Base-by-base conservation (phyloP, 2,888 invertebrate species). In the Drosophila affinis region DNA sequence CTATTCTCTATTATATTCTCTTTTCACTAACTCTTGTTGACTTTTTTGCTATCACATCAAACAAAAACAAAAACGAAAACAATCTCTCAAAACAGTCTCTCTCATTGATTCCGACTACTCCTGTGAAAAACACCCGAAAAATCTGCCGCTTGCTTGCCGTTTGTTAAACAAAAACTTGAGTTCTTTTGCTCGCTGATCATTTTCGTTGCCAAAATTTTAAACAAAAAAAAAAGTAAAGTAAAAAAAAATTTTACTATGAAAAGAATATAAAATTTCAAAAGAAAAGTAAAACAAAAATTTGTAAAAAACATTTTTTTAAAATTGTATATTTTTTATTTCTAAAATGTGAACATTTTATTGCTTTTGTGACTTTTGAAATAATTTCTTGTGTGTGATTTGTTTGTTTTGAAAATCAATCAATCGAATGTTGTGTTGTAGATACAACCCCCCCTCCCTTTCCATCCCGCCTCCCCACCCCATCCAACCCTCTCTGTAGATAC, bases 71-170 rank as follows among this genome's bases (percentile, higher is more conserved):
- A 55, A 55, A 55, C 29, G 9, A 29, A 9, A 29, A 29, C 72
- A 72, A 64, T 71, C 73, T 58, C 64, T 71, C 52, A 72, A 56
- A 7, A 59, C 24, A 27, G 24, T 51, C 24, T 49, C 24, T 27
- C 47, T 47, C 47, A 47, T 57, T 57, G 57, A 29, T 48, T 32
- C 21, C 57, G 47, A 39, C 51, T 49, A 29, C 62, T 62, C 61
- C 54, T 62, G 61, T 53, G 56, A 57, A 63, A 72, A 57, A 73
- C 49, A 58, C 14, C 29, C 17, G 24, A 69, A 44, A 49, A 45
- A 83, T 80, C 67, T 80, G 76, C 77, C 68, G 75, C 79, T 84
- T 88, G 88, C 89, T 88, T 86, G 89, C 89, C 85, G 79, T 76
- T 75, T 79, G 72, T 78, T 81, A 48, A 65, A 65, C 14, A 39